Conservation (phyloP, 2,797 vertebrate species). For the Channallabes apus region DNA sequence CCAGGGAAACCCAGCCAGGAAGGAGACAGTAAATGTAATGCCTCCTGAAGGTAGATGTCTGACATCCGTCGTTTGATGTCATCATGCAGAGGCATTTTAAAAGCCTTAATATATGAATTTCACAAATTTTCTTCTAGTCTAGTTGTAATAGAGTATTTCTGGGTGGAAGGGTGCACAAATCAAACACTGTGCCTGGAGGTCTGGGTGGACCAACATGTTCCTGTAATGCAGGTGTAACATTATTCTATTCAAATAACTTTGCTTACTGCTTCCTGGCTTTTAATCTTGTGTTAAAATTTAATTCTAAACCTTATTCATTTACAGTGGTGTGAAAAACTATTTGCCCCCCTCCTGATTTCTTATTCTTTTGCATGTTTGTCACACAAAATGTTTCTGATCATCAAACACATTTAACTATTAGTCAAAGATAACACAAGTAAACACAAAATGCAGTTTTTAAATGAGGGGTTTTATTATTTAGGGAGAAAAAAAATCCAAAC, state of each 20-base stretch:
- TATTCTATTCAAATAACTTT: neutral
- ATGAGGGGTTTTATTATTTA: no score
- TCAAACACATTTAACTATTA: no score
- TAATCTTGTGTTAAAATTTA: neutral
- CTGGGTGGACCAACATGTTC: conserved; percentile 13
- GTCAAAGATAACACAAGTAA: no score
- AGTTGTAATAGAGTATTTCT: conserved; percentile 41
- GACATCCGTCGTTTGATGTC: conserved; percentile 55
- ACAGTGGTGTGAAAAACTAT: no score
- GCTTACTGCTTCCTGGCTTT: neutral
- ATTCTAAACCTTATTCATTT: neutral
- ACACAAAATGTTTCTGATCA: no score
- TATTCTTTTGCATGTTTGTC: no score
- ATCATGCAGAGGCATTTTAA: conserved; percentile 56
- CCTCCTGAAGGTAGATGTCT: conserved; percentile 51
- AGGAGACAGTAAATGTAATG: conserved; percentile 60
- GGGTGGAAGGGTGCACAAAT: conserved; percentile 33
- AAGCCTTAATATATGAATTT: conserved; percentile 41
- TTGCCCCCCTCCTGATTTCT: no score
- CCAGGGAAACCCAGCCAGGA: conserved; percentile 59
- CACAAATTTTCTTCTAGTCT: conserved; percentile 33
- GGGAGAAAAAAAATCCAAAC: no score
- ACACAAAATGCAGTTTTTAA: no score
- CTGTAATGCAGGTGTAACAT: neutral
- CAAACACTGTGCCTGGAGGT: conserved; percentile 21